Percentiles rank a stretch among this genome's conserved stretches.
These are phyloP conservation scores for Squalus acanthias DNA, from an alignment of 2,797 vertebrate species.

Conservation along the genomic window DNA sequence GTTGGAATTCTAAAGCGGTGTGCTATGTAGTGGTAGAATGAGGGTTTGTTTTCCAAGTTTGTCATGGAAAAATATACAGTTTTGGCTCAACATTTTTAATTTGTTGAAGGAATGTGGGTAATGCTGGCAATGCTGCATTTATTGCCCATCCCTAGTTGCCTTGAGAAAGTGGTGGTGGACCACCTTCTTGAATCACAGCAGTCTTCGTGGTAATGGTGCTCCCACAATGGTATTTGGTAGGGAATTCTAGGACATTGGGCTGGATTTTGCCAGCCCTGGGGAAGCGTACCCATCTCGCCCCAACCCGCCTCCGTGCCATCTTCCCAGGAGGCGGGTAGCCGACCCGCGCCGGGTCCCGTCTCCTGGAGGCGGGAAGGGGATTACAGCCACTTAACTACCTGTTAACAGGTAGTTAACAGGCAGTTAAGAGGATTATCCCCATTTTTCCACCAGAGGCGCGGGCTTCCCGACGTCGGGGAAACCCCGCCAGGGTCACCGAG, in stretches of 20 bases:
- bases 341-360: too few relatives aligned
- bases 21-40: background rate
- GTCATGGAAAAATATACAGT: background rate
- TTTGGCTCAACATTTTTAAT: background rate
- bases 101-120: background rate
- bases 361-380: too few relatives aligned
- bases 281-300: too few relatives aligned
- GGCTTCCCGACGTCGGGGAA: too few relatives aligned
- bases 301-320: too few relatives aligned
- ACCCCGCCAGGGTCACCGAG: too few relatives aligned
- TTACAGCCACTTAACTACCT: too few relatives aligned
- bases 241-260: background rate
- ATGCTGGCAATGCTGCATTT: background rate
- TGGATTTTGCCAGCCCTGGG: too few relatives aligned
- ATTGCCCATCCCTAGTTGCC: background rate
- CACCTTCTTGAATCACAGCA: background rate
- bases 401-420: too few relatives aligned
- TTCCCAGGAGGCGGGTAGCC: too few relatives aligned
- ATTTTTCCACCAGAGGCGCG: too few relatives aligned
- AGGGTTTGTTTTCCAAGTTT: background rate
- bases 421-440: too few relatives aligned
- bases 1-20: background rate
- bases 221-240: background rate
- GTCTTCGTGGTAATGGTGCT: background rate
- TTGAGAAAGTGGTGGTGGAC: background rate